Conservation (phyloP, 2,113 vertebrate genomes). For the Setophaga coronata region DNA sequence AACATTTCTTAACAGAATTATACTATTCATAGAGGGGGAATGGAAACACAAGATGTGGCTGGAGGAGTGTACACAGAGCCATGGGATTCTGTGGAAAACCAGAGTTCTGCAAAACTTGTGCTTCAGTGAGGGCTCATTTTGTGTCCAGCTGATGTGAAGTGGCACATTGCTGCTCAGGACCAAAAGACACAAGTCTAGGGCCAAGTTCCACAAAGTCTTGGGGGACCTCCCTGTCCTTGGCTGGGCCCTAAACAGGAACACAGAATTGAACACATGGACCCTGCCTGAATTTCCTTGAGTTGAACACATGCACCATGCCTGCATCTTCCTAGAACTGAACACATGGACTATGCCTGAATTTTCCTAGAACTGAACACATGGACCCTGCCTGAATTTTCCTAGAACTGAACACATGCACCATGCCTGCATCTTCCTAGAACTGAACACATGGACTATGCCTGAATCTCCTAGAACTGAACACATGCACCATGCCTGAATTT, state of each 20-base stretch:
- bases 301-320: background rate
- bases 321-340: background rate
- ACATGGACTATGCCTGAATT: background rate
- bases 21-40: background rate
- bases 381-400: too few species aligned
- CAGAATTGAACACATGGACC: background rate
- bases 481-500: background rate
- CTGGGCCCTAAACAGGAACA: background rate
- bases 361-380: background rate
- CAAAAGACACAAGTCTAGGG: background rate
- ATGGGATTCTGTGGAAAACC: background rate
- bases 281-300: background rate
- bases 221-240: background rate
- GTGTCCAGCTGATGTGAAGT: fast-evolving
- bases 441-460: background rate
- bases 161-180: background rate
- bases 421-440: background rate
- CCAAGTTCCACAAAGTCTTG: fast-evolving
- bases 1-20: background rate
- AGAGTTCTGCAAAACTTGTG: background rate
- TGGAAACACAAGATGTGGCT: background rate
- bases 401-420: too few species aligned
- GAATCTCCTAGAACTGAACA: background rate
- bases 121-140: fast-evolving
- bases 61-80: fast-evolving